These are phyloP conservation scores for Anaspis maculata DNA, from an alignment of 2,888 invertebrate genomes.

Conservation along the genomic window DNA sequence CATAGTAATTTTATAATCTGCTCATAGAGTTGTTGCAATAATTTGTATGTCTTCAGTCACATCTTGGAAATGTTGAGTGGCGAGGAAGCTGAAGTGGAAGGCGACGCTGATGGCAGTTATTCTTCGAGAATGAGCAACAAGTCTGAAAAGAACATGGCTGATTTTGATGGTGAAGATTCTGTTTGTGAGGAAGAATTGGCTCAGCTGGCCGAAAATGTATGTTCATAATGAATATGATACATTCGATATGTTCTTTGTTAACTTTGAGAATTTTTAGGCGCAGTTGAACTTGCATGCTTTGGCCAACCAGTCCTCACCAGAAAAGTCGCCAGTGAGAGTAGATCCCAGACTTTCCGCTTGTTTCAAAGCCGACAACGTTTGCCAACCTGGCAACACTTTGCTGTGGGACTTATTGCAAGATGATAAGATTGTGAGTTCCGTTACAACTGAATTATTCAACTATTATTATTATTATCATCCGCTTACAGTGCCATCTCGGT, in stretches of 20 bases:
- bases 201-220: constrained; percentile 62
- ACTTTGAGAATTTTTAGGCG: too few species aligned
- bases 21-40: constrained; percentile 13
- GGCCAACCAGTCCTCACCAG: constrained; percentile 35
- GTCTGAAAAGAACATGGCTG: constrained; percentile 90
- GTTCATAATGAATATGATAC: too few species aligned
- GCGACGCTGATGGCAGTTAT: constrained; percentile 66
- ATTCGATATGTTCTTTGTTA: too few species aligned
- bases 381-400: constrained; percentile 84
- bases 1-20: constrained; percentile 3
- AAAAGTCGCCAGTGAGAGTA: constrained; percentile 36
- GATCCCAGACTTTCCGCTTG: constrained; percentile 40
- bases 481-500: constrained; percentile 65
- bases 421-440: constrained; percentile 70
- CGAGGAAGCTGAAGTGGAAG: constrained; percentile 56
- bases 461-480: constrained; percentile 1
- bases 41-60: constrained; percentile 41
- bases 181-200: constrained; percentile 77
- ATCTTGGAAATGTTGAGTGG: constrained; percentile 58
- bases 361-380: constrained; percentile 56
- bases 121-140: constrained; percentile 90
- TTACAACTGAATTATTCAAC: neutral
- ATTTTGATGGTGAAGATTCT: constrained; percentile 86
- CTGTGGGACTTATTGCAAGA: constrained; percentile 93
- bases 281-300: constrained; percentile 38